Evolutionary conservation across 2,888 invertebrate genomes (phyloP).

Genomic region (Calephelis perditalis): DNA sequence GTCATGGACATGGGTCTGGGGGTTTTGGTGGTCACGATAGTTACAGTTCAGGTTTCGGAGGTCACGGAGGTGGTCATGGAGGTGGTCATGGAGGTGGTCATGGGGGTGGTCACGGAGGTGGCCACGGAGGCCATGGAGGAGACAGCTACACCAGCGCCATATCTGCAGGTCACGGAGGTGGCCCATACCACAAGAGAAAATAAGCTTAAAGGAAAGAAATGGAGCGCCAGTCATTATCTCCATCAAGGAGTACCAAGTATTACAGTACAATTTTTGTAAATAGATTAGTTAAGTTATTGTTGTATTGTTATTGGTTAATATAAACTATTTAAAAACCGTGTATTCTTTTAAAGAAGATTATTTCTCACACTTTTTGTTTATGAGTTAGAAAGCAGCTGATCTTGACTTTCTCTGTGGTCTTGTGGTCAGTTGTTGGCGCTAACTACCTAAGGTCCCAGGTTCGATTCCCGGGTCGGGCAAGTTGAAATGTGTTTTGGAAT

Average conservation of each 20-base stretch:
- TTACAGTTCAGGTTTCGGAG: conserved; percentile 36
- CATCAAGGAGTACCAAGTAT: conserved; percentile 37
- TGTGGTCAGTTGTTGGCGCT: too few relatives aligned
- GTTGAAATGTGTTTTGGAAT: too few relatives aligned
- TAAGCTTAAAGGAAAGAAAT: conserved; percentile 35
- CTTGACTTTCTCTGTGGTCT: not conserved
- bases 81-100: conserved; percentile 37
- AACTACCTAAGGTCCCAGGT: too few relatives aligned
- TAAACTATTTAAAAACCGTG: conserved; percentile 37
- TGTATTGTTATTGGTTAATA: conserved; percentile 48
- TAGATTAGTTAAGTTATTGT: conserved; percentile 65
- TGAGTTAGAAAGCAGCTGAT: too few relatives aligned
- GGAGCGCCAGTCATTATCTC: conserved; percentile 23
- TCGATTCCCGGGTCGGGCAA: too few relatives aligned
- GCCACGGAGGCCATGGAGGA: conserved; percentile 34
- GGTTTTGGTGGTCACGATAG: conserved; percentile 24
- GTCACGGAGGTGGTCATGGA: conserved; percentile 37
- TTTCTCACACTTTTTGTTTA: conserved; percentile 15
- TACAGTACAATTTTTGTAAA: conserved; percentile 47
- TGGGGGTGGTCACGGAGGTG: conserved; percentile 34
- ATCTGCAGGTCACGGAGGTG: conserved; percentile 67
- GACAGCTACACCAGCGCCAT: conserved; percentile 66
- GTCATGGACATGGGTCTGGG: conserved; percentile 28
- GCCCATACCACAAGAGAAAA: conserved; percentile 60
- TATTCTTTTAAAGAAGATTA: conserved; percentile 26